Base-by-base conservation (phyloP, 2,888 invertebrate genomes). In the Agonopterix alstromeriana region DNA sequence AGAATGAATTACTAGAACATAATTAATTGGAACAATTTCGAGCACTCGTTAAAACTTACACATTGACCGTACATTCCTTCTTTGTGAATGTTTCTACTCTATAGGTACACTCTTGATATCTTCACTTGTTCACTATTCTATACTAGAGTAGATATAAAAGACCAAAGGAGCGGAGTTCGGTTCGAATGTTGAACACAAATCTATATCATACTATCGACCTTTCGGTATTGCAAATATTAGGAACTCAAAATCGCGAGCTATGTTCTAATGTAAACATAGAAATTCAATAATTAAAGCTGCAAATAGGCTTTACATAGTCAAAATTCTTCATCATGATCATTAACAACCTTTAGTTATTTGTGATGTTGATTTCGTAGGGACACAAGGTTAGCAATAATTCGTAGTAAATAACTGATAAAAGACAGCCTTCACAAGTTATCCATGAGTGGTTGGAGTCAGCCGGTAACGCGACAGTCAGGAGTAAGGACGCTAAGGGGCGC, bases 11-110 rank as follows among this genome's bases (percentile, higher is more conserved):
- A 85, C 79, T 87, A 86, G 85, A 78, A 71, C 82, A 75, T 84
- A 85, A 78, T 71, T 73, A 75, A 81, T 82, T 81, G 82, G 77
- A 82, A 75, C 78, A 82, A 82, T 81, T 84, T 84, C 73, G 74
- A 86, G 87, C 87, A 88, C 87, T 88, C 78, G 87, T 88, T 88
- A 88, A 86, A 80, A 82, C 80, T 82, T 78, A 88, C 87, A 88
- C 87, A 83, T 82, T 81, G 79, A 73, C 85, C 83, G 83, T 82
- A 75, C 77, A 80, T 78, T 79, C 77, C 80, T 83, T 82, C 85
- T 80, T 72, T 74, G 74, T 77, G 79, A 74, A 79, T 77, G 70
- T 79, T 71, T 73, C 75, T 75, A 76, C 78, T 80, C 74, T 73
- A 60, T 71, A 27, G 27, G 27, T 27, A 27, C 27, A 71, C 71